phyloP scores from a whole-genome alignment of 2,888 invertebrate genomes.

The Apamea epomidion region DNA sequence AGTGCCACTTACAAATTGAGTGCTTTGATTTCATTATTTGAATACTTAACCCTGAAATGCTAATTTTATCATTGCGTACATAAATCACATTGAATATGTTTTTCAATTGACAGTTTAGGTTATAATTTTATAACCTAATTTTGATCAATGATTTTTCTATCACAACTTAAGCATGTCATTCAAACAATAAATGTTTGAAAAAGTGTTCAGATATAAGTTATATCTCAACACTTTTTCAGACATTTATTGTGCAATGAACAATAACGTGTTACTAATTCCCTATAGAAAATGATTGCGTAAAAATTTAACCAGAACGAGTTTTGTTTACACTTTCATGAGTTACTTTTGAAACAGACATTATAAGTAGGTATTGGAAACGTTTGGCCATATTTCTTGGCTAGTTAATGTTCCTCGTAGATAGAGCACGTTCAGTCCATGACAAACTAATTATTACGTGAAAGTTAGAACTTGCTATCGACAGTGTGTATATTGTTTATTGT shows the following conservation, averaged over 20 bases:
- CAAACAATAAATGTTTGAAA: background rate
- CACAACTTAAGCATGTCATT: background rate
- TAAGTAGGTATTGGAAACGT: background rate
- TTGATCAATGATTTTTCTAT: background rate
- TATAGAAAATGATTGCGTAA: background rate
- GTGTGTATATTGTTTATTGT: background rate
- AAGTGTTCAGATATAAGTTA: background rate
- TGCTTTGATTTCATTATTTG: background rate
- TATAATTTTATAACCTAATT: background rate
- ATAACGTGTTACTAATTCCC: background rate
- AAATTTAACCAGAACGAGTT: background rate
- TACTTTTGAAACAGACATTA: conserved; percentile 2
- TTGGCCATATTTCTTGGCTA: conserved; percentile 9
- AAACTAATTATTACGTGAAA: conserved; percentile 13
- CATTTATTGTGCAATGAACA: background rate
- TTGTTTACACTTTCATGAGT: background rate
- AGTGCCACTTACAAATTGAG: background rate
- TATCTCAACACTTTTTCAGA: too few species aligned
- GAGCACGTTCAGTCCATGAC: conserved; percentile 13
- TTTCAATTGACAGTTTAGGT: background rate
- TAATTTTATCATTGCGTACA: background rate
- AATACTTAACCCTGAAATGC: background rate
- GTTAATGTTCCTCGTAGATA: background rate
- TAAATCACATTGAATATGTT: background rate
- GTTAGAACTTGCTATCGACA: background rate